Evolutionary conservation across 64 coral and sea anemone genomes (phyloP).

Genomic region (Montipora efflorescens): DNA sequence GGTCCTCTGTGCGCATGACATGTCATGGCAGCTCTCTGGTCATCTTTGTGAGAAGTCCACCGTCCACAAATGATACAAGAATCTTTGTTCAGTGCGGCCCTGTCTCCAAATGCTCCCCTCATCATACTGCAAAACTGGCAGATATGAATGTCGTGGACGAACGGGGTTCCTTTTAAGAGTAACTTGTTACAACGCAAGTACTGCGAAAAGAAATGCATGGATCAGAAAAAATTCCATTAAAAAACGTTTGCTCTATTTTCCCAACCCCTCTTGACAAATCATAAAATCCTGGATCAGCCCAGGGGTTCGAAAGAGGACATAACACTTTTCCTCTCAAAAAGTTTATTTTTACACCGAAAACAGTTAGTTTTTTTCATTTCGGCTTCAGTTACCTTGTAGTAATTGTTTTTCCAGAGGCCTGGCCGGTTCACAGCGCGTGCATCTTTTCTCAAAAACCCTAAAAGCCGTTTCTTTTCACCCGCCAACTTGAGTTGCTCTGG

Average conservation of each 20-base stretch:
- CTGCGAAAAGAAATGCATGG: background rate
- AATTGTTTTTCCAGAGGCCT: conserved; percentile 60
- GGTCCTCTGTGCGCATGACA: conserved; percentile 65
- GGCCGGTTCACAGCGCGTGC: conserved; percentile 14
- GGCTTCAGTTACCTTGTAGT: conserved; percentile 70
- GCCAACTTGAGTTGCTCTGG: conserved; percentile 73
- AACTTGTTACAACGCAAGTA: conserved; percentile 59
- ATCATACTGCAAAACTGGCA: conserved; percentile 76
- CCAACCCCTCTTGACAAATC: no score
- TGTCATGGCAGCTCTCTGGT: conserved; percentile 43
- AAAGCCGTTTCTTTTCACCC: conserved; percentile 70
- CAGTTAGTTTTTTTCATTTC: no score
- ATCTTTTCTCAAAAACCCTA: conserved; percentile 77
- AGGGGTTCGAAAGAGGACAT: no score
- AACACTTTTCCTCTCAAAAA: no score
- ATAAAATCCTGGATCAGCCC: no score
- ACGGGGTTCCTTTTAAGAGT: background rate
- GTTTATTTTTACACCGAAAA: no score
- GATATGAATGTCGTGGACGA: conserved; percentile 60
- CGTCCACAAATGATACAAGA: conserved; percentile 81
- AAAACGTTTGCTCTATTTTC: no score
- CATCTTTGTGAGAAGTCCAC: conserved; percentile 36
- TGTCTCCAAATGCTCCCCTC: conserved; percentile 69
- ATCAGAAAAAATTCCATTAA: no score
- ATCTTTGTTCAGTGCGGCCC: conserved; percentile 57